These are phyloP conservation scores for Euzetes globulus DNA, from an alignment of 2,888 invertebrate species.

Conservation along the genomic window DNA sequence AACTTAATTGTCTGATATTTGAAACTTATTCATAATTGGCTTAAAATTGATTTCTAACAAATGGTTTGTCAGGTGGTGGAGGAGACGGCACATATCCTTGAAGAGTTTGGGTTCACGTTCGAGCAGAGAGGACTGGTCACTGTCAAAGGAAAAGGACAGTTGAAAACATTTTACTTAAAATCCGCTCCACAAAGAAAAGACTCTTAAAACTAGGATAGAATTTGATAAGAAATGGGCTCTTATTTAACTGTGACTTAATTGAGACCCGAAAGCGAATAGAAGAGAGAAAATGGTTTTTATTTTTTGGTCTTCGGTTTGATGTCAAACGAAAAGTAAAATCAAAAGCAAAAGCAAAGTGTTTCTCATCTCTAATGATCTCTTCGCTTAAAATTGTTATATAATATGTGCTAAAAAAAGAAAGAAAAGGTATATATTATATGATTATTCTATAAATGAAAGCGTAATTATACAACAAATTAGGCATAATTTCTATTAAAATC, in stretches of 20 bases:
- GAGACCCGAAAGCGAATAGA: background rate
- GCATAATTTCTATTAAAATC: background rate
- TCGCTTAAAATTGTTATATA: background rate
- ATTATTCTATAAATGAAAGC: background rate
- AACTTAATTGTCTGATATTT: too few relatives aligned
- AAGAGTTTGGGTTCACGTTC: constrained; percentile 81
- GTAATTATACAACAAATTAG: background rate
- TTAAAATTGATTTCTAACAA: background rate
- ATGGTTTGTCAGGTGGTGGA: constrained; percentile 69
- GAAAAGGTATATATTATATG: background rate
- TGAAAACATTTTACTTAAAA: constrained; percentile 82
- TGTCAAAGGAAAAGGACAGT: constrained; percentile 93
- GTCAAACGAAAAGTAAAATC: background rate
- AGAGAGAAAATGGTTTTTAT: background rate
- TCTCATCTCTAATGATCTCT: constrained; percentile 7
- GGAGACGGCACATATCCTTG: constrained; percentile 81
- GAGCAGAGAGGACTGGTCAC: constrained; percentile 88
- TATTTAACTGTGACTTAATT: background rate
- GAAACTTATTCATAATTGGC: too few relatives aligned
- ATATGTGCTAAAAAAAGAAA: background rate
- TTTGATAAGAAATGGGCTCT: background rate
- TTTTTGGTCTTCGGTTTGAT: background rate
- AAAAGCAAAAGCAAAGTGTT: background rate
- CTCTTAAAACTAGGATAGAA: background rate
- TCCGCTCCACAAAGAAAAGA: constrained; percentile 8